Conservation (phyloP, 1,140 invertebrate genomes). For the Euura lappo region DNA sequence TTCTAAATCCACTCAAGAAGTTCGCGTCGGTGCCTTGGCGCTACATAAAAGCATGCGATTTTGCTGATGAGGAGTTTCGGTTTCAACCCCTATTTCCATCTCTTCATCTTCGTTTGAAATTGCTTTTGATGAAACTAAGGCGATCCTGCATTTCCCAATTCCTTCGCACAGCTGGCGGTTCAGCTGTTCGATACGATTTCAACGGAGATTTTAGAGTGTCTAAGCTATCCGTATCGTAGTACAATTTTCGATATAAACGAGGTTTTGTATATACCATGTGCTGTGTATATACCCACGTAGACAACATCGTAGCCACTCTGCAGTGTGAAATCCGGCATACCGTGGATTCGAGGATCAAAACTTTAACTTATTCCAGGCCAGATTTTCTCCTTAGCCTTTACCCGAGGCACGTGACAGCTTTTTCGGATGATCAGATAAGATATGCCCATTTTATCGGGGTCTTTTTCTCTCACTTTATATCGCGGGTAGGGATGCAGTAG, state of each 20-base stretch:
- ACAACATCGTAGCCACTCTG: not conserved
- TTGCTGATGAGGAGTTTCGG: no score
- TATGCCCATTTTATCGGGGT: conserved; percentile 1
- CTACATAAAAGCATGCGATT: no score
- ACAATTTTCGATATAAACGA: not conserved
- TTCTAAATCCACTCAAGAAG: no score
- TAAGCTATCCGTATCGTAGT: not conserved
- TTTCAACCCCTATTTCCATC: not conserved
- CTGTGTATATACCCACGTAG: not conserved
- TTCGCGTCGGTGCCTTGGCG: no score
- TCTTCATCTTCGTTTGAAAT: not conserved
- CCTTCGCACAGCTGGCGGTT: not conserved
- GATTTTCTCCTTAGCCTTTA: not conserved
- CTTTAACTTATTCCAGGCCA: not conserved
- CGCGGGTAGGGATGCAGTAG: not conserved
- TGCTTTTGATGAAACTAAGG: not conserved
- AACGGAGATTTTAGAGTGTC: not conserved
- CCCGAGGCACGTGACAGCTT: not conserved
- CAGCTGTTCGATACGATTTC: not conserved
- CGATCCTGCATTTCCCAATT: not conserved
- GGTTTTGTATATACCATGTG: not conserved
- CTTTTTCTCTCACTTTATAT: not conserved
- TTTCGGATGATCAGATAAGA: conserved; percentile 7
- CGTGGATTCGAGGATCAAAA: not conserved
- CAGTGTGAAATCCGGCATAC: not conserved